phyloP scores from a whole-genome alignment of 2,113 vertebrate species.

The Electrona antarctica region DNA sequence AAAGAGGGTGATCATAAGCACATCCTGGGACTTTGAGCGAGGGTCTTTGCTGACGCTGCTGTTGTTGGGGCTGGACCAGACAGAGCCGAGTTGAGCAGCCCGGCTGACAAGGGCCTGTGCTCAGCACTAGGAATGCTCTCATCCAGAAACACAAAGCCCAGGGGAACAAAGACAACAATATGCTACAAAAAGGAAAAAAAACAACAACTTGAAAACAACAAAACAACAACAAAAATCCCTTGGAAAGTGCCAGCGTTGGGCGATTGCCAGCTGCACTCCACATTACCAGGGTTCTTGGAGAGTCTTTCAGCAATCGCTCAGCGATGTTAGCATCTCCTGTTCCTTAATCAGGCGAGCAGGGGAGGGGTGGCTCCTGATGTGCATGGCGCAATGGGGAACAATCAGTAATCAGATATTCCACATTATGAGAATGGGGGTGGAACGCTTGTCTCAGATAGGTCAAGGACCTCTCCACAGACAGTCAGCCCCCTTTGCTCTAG shows the following conservation, averaged over 20 bases:
- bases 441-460: conserved; percentile 74
- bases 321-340: conserved; percentile 74
- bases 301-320: conserved; percentile 69
- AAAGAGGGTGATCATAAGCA: conserved; percentile 63
- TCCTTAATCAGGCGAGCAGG: conserved; percentile 78
- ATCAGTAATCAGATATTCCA: conserved; percentile 82
- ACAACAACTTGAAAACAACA: conserved; percentile 75
- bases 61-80: conserved; percentile 58
- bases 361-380: conserved; percentile 73
- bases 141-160: conserved; percentile 80
- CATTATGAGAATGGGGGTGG: conserved; percentile 66
- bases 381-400: conserved; percentile 75
- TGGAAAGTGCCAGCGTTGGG: conserved; percentile 66
- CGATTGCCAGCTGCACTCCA: conserved; percentile 80
- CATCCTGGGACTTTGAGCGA: conserved; percentile 59
- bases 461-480: conserved; percentile 79
- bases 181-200: conserved; percentile 55
- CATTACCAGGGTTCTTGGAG: conserved; percentile 68
- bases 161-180: conserved; percentile 79
- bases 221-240: conserved; percentile 69
- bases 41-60: conserved; percentile 72
- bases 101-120: conserved; percentile 78
- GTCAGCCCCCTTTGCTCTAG: conserved; percentile 63
- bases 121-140: conserved; percentile 81
- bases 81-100: conserved; percentile 61